Conservation (phyloP, 2,888 invertebrate species). For the Harpagoxenus sublaevis region DNA sequence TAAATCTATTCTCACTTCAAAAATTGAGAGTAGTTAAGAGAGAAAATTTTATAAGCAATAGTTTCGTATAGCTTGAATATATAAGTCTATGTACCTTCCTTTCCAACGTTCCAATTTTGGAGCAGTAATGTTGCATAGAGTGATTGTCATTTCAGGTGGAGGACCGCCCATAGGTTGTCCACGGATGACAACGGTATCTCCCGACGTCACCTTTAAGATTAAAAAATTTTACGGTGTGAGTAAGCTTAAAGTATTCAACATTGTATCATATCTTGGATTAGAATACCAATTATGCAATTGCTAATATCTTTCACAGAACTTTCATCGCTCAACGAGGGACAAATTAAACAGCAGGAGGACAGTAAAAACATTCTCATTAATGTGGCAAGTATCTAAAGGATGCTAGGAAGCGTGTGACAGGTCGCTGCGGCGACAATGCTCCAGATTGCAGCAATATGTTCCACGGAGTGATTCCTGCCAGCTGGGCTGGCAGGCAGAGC, state of each 20-base stretch:
- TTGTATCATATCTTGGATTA: background rate
- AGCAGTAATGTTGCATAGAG: conserved; percentile 96
- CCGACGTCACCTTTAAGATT: conserved; percentile 94
- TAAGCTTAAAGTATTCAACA: background rate
- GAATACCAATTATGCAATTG: background rate
- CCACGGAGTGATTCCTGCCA: conserved; percentile 40
- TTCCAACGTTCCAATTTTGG: conserved; percentile 94
- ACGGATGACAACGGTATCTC: conserved; percentile 97
- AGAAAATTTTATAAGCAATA: conserved; percentile 2
- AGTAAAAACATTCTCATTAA: background rate
- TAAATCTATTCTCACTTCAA: conserved; percentile 20
- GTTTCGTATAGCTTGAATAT: background rate
- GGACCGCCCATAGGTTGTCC: conserved; percentile 94
- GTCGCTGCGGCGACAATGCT: background rate
- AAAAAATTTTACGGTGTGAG: conserved; percentile 35
- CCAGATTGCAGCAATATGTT: conserved; percentile 69
- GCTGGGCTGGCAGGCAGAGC: conserved; percentile 31
- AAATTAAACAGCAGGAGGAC: background rate
- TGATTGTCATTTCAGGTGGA: conserved; percentile 96
- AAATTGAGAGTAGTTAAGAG: conserved; percentile 28
- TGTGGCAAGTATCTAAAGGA: background rate
- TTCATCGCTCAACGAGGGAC: background rate
- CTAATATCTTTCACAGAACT: conserved; percentile 30
- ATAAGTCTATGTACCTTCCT: conserved; percentile 86
- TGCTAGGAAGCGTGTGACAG: background rate